phyloP scores from a whole-genome alignment of 2,888 invertebrate species.

The Nomada fucata region DNA sequence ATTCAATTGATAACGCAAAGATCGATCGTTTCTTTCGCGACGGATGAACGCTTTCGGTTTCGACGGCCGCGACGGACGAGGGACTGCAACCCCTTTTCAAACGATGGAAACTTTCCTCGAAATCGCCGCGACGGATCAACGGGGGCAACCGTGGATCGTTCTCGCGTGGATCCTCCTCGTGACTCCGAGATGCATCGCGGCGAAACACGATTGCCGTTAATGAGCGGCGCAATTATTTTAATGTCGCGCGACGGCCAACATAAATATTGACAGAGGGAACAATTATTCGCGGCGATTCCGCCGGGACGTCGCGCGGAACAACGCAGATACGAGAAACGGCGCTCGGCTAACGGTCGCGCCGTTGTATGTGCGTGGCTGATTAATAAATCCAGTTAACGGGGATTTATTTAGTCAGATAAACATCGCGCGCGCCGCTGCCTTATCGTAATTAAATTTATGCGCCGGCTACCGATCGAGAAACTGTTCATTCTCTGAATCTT shows the following conservation, averaged over 20 bases:
- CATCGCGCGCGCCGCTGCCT: conserved; percentile 48
- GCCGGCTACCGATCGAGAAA: conserved; percentile 46
- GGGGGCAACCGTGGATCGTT: conserved; percentile 59
- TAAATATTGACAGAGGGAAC: conserved; percentile 63
- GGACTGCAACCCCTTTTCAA: background rate
- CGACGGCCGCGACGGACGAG: background rate
- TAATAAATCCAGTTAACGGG: conserved; percentile 65
- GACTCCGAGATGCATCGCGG: conserved; percentile 47
- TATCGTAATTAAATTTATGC: conserved; percentile 60
- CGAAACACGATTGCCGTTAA: conserved; percentile 64
- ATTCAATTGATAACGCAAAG: too few relatives aligned
- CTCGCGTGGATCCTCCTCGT: conserved; percentile 49
- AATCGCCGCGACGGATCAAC: conserved; percentile 28
- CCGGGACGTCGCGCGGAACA: conserved; percentile 7
- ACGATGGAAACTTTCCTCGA: conserved; percentile 4
- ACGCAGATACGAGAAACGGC: conserved; percentile 23
- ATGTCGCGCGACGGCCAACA: conserved; percentile 48
- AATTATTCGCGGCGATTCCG: conserved; percentile 56
- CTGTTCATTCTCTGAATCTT: conserved; percentile 46
- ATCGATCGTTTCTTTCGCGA: background rate
- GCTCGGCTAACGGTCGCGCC: conserved; percentile 50
- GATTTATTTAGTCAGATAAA: conserved; percentile 58
- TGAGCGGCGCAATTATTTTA: conserved; percentile 68
- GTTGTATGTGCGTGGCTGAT: conserved; percentile 59
- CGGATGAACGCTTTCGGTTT: background rate